phyloP scores from a whole-genome alignment of 1,140 invertebrate genomes.

The Dinoponera quadriceps region DNA sequence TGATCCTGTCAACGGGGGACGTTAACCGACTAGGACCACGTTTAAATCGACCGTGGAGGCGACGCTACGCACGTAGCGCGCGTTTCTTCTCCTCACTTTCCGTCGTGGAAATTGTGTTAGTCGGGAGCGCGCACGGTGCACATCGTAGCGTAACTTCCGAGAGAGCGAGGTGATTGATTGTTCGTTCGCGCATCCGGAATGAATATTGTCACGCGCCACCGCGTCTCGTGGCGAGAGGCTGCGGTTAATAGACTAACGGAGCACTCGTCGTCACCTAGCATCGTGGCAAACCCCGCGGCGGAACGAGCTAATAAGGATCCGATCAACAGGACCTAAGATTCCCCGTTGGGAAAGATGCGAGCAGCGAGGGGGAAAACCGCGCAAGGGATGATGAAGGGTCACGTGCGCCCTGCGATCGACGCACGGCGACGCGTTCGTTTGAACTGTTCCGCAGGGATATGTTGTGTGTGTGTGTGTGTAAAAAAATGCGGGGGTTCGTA shows the following conservation, averaged over 20 bases:
- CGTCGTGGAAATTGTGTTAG: constrained; percentile 40
- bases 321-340: constrained; percentile 19
- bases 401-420: constrained; percentile 53
- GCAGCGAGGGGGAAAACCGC: constrained; percentile 55
- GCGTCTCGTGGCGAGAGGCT: not conserved
- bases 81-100: not conserved
- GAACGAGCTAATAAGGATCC: constrained; percentile 15
- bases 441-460: constrained; percentile 15
- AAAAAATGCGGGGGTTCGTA: constrained; percentile 72
- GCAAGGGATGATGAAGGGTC: constrained; percentile 66
- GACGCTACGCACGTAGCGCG: constrained; percentile 1
- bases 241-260: constrained; percentile 3
- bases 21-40: constrained; percentile 4
- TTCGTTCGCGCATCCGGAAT: not conserved
- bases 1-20: not conserved
- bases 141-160: constrained; percentile 30
- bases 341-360: constrained; percentile 23
- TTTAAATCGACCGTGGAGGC: constrained; percentile 22
- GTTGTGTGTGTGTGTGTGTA: constrained; percentile 45
- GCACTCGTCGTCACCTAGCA: not conserved
- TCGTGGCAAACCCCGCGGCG: not conserved
- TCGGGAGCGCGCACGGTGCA: not conserved
- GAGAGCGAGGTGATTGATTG: too few relatives aligned
- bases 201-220: constrained; percentile 23
- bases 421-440: too few relatives aligned